A percentile compares a stretch with the other conserved stretches of the same genome.
These are phyloP conservation scores for Ostrea denselamellosa DNA, from an alignment of 1,140 invertebrate species.

Conservation along the genomic window DNA sequence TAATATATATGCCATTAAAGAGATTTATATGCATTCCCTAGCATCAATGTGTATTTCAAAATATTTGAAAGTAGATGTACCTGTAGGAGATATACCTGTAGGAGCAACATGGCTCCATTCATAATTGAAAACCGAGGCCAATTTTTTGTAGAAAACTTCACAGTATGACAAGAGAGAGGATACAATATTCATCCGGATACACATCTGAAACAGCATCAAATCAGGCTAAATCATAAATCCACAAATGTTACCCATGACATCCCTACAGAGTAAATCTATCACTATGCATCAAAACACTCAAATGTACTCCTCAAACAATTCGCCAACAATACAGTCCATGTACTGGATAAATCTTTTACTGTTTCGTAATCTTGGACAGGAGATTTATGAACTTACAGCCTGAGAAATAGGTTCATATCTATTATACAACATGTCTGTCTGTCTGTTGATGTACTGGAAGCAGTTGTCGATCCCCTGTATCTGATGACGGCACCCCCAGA, in stretches of 20 bases:
- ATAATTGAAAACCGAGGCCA: constrained; percentile 49
- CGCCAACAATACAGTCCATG: too few relatives aligned
- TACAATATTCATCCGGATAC: constrained; percentile 72
- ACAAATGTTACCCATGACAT: too few relatives aligned
- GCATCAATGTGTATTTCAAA: not conserved
- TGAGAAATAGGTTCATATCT: constrained; percentile 71
- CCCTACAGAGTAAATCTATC: too few relatives aligned
- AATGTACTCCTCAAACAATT: too few relatives aligned
- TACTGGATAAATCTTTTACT: too few relatives aligned
- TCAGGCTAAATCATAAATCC: too few relatives aligned
- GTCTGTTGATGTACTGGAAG: constrained; percentile 64
- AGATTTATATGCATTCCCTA: not conserved
- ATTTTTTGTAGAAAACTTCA: constrained; percentile 55
- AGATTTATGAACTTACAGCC: constrained; percentile 56
- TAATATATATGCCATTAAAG: not conserved
- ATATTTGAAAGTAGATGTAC: not conserved
- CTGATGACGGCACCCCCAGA: constrained; percentile 75
- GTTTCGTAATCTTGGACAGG: too few relatives aligned
- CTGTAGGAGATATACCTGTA: not conserved
- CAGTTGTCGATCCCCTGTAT: constrained; percentile 57
- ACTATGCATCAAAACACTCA: too few relatives aligned
- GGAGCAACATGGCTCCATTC: constrained; percentile 13
- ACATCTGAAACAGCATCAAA: constrained; percentile 66
- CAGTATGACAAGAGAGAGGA: constrained; percentile 59
- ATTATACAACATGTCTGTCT: constrained; percentile 65